phyloP scores from a whole-genome alignment of 2,888 invertebrate genomes.

The Osmoderma eremita region DNA sequence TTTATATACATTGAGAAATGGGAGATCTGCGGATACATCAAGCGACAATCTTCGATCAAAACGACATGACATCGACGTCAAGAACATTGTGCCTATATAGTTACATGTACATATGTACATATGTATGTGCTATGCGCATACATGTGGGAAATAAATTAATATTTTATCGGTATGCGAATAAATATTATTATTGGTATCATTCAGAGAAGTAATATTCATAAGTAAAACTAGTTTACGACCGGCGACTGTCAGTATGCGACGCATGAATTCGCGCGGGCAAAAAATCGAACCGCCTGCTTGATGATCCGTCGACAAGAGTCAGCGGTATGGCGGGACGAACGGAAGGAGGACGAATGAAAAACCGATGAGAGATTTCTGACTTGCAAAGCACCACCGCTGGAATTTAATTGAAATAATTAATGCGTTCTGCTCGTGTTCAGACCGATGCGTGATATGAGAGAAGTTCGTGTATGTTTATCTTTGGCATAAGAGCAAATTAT shows the following conservation, averaged over 20 bases:
- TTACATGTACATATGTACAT: no score
- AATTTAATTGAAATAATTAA: constrained; percentile 37
- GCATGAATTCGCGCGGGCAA: constrained; percentile 29
- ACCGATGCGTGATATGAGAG: neutral
- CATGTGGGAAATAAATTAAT: constrained; percentile 46
- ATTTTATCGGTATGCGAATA: constrained; percentile 46
- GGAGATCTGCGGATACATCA: no score
- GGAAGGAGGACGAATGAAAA: constrained; percentile 12
- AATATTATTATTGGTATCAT: constrained; percentile 46
- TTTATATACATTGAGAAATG: neutral
- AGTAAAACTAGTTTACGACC: constrained; percentile 43
- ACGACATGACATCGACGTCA: no score
- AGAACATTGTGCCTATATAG: no score
- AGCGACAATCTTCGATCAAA: no score
- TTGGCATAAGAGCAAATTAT: no score
- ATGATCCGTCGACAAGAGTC: neutral
- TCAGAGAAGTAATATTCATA: constrained; percentile 48
- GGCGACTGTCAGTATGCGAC: constrained; percentile 42
- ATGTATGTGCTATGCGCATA: neutral
- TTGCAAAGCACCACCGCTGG: constrained; percentile 34
- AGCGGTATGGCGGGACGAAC: neutral
- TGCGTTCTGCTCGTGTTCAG: neutral
- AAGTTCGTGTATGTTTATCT: no score
- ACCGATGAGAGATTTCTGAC: constrained; percentile 29
- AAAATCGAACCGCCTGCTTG: constrained; percentile 3